Conservation (phyloP, 2,888 invertebrate genomes). For the Dioctria linearis region DNA sequence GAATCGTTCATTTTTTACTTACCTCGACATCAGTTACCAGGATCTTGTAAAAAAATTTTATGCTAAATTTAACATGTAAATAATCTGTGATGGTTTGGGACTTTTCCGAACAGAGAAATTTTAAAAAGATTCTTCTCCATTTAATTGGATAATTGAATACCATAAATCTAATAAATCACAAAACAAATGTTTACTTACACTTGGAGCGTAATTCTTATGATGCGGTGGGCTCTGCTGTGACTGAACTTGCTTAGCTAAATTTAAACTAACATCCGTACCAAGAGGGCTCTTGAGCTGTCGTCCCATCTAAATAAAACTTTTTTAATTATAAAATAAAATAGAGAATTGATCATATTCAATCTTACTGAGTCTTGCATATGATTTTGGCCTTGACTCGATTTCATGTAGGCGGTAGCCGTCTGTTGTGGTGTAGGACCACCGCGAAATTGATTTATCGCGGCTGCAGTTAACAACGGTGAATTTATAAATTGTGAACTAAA, state of each 20-base stretch:
- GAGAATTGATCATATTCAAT: slow-evolving; percentile 3
- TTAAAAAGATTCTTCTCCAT: no score
- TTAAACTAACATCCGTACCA: slow-evolving; percentile 69
- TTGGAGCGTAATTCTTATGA: slow-evolving; percentile 69
- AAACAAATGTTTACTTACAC: slow-evolving; percentile 64
- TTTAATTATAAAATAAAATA: slow-evolving; percentile 38
- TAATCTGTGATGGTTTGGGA: no score
- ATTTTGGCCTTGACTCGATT: slow-evolving; percentile 69
- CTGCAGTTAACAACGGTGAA: slow-evolving; percentile 77
- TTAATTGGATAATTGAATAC: background rate
- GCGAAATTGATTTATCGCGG: slow-evolving; percentile 71
- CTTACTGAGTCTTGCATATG: slow-evolving; percentile 71
- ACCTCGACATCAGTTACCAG: no score
- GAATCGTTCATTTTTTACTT: no score
- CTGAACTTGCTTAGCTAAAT: slow-evolving; percentile 70
- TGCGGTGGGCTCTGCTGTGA: slow-evolving; percentile 71
- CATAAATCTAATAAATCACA: background rate
- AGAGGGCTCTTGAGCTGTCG: slow-evolving; percentile 70
- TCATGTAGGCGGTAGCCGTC: slow-evolving; percentile 66
- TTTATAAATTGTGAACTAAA: slow-evolving; percentile 75
- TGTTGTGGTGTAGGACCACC: slow-evolving; percentile 68
- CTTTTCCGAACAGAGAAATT: no score
- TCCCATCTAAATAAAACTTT: slow-evolving; percentile 65
- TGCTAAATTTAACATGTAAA: no score
- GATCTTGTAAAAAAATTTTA: no score